phyloP scores from a whole-genome alignment of 2,113 vertebrate genomes.

The Lophius piscatorius region DNA sequence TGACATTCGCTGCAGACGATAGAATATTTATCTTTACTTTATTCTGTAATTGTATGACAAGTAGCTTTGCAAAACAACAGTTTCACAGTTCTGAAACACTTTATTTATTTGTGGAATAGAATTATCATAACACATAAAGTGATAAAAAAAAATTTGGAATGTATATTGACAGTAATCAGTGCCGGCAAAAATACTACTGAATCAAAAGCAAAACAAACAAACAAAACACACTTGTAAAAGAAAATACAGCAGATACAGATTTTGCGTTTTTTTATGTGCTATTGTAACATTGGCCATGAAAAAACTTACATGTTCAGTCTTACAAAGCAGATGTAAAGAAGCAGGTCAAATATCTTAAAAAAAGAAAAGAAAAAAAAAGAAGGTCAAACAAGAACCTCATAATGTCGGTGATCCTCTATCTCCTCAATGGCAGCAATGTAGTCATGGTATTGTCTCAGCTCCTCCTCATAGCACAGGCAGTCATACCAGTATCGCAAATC shows the following conservation, averaged over 20 bases:
- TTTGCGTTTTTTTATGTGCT: too few species aligned
- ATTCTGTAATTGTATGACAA: too few species aligned
- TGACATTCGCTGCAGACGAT: too few species aligned
- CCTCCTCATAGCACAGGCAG: constrained; percentile 80
- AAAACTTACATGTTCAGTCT: constrained; percentile 1
- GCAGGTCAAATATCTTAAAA: neutral
- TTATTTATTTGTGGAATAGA: too few species aligned
- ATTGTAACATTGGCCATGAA: neutral
- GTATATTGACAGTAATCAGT: neutral
- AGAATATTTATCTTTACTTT: too few species aligned
- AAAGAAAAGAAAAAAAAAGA: neutral
- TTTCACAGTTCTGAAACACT: too few species aligned
- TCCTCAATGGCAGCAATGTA: constrained; percentile 71
- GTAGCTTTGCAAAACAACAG: too few species aligned
- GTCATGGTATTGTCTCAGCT: constrained; percentile 77
- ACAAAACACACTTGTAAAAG: constrained; percentile 7
- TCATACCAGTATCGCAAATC: constrained; percentile 84
- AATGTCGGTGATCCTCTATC: constrained; percentile 52
- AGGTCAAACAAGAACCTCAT: constrained; percentile 65
- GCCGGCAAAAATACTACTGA: neutral
- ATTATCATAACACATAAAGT: neutral
- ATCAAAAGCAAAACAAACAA: too few species aligned
- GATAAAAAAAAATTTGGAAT: constrained; percentile 12
- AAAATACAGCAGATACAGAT: neutral
- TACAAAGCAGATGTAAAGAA: neutral